A percentile compares a stretch with the other conserved stretches of the same genome.
These are phyloP conservation scores for Agapostemon virescens DNA, from an alignment of 2,888 invertebrate genomes.

Conservation along the genomic window DNA sequence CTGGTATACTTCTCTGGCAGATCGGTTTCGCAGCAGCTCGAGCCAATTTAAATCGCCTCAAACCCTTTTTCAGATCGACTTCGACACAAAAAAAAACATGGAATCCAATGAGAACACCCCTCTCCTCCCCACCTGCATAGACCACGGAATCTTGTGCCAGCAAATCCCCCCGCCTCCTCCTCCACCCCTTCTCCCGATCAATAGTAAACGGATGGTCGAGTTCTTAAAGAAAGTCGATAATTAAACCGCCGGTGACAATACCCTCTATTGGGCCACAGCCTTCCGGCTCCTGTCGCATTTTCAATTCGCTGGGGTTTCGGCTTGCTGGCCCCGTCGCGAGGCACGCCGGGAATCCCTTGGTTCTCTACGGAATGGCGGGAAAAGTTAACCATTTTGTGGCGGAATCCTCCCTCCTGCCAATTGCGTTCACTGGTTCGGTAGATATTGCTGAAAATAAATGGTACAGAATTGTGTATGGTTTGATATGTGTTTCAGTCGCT, in stretches of 20 bases:
- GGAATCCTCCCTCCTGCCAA: no score
- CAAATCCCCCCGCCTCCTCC: not conserved
- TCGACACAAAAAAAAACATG: not conserved
- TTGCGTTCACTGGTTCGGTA: no score
- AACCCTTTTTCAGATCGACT: not conserved
- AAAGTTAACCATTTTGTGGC: not conserved
- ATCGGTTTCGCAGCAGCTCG: not conserved
- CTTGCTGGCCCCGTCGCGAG: not conserved
- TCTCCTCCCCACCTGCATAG: not conserved
- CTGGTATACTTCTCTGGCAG: not conserved
- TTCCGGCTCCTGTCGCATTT: constrained; percentile 18
- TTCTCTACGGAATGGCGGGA: not conserved
- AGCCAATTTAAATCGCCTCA: not conserved
- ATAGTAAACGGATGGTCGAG: constrained; percentile 30
- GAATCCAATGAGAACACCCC: constrained; percentile 4
- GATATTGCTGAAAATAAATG: no score
- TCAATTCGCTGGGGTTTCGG: not conserved
- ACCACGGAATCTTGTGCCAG: constrained; percentile 12
- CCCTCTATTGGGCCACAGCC: constrained; percentile 12
- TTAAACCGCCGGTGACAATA: constrained; percentile 32
- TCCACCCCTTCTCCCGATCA: not conserved
- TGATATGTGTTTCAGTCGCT: no score
- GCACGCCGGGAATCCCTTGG: not conserved
- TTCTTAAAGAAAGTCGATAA: constrained; percentile 38
- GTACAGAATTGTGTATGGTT: no score